A percentile compares a stretch with the other conserved stretches of the same genome.
phyloP scores from a whole-genome alignment of 2,888 invertebrate species.

The Odiellus spinosus region DNA sequence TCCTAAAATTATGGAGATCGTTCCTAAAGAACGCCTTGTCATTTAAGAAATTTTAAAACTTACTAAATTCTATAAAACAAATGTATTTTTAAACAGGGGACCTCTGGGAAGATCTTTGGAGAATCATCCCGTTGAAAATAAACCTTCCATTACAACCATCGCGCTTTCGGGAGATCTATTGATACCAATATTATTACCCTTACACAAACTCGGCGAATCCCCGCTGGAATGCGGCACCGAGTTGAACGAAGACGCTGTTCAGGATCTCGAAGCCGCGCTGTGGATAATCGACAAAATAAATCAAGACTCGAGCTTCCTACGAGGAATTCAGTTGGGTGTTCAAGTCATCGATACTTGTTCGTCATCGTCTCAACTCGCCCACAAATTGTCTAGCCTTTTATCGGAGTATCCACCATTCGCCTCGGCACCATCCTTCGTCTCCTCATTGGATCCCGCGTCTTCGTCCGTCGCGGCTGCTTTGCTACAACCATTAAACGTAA shows the following conservation, averaged over 20 bases:
- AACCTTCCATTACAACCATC: neutral
- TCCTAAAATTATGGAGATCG: no score
- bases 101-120: constrained; percentile 6
- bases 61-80: no score
- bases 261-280: constrained; percentile 29
- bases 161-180: constrained; percentile 11
- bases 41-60: no score
- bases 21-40: no score
- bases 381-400: constrained; percentile 7
- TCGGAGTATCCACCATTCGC: constrained; percentile 2
- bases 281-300: constrained; percentile 27
- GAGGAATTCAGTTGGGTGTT: constrained; percentile 12
- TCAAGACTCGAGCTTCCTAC: constrained; percentile 14
- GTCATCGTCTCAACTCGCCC: constrained; percentile 15
- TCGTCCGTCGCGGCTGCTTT: constrained; percentile 5
- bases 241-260: constrained; percentile 23
- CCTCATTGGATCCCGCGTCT: neutral
- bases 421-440: constrained; percentile 1
- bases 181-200: constrained; percentile 16
- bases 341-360: constrained; percentile 17
- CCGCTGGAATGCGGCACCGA: constrained; percentile 25
- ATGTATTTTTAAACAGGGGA: no score
- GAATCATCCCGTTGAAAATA: constrained; percentile 1
- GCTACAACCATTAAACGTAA: constrained; percentile 13
- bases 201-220: constrained; percentile 27